Evolutionary conservation across 2,888 invertebrate species (phyloP).

Genomic region (Eristalis pertinax): DNA sequence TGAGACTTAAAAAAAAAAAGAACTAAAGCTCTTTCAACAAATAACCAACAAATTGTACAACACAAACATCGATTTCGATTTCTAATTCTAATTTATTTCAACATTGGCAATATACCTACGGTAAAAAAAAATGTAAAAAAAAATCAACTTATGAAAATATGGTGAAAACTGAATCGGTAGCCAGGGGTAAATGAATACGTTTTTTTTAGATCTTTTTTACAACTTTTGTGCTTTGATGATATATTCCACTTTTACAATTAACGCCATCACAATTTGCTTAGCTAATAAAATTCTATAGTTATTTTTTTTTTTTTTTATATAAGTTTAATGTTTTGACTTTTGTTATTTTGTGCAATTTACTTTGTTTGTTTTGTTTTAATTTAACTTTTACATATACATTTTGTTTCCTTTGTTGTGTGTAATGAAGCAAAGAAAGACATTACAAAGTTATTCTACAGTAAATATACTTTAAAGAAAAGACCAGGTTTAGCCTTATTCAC

Average conservation of each 20-base stretch:
- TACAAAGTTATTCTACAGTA: conserved; percentile 54
- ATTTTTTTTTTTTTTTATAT: conserved; percentile 46
- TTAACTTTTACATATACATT: conserved; percentile 15
- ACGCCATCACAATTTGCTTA: conserved; percentile 72
- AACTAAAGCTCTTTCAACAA: conserved; percentile 55
- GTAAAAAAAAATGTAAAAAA: conserved; percentile 13
- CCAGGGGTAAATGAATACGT: conserved; percentile 66
- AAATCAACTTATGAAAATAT: neutral
- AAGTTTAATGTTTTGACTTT: conserved; percentile 54
- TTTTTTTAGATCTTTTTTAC: conserved; percentile 59
- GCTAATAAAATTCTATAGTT: conserved; percentile 60
- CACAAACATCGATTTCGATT: conserved; percentile 68
- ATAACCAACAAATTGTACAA: conserved; percentile 39
- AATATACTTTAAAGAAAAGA: conserved; percentile 40
- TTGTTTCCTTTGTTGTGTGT: conserved; percentile 57
- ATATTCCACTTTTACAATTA: conserved; percentile 59
- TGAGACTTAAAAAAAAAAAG: conserved; percentile 35
- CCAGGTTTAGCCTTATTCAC: conserved; percentile 64
- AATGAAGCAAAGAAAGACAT: conserved; percentile 66
- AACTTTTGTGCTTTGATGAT: conserved; percentile 56
- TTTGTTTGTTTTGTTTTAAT: conserved; percentile 50
- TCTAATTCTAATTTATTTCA: conserved; percentile 68
- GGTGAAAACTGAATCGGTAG: conserved; percentile 19
- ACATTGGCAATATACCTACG: conserved; percentile 50
- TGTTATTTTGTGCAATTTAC: conserved; percentile 64